Evolutionary conservation across 2,888 invertebrate genomes (phyloP).

Genomic region (Euphydryas editha): DNA sequence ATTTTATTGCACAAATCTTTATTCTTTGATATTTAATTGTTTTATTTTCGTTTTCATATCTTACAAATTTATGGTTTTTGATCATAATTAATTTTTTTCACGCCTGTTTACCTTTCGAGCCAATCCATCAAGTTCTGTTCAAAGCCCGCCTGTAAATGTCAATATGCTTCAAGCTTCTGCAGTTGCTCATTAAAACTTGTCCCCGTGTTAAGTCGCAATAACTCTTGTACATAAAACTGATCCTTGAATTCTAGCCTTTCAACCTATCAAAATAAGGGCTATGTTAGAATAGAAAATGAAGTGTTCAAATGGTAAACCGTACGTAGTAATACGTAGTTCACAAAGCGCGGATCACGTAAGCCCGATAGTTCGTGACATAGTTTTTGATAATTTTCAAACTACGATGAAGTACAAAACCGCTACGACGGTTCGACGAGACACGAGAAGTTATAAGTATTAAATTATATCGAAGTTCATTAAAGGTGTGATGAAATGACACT

Average conservation of each 20-base stretch:
- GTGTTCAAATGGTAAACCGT: slow-evolving; percentile 14
- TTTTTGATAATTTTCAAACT: slow-evolving; percentile 36
- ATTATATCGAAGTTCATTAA: slow-evolving; percentile 12
- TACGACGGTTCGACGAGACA: slow-evolving; percentile 22
- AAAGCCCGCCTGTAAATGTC: slow-evolving; percentile 26
- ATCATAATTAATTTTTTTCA: slow-evolving; percentile 20
- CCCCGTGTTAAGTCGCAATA: slow-evolving; percentile 40
- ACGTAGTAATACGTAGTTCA: slow-evolving; percentile 20
- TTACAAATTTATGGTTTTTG: not conserved
- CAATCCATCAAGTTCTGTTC: slow-evolving; percentile 32
- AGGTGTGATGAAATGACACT: not conserved
- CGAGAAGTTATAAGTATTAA: slow-evolving; percentile 20
- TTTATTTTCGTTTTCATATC: not conserved
- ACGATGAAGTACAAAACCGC: slow-evolving; percentile 31
- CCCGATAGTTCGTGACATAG: slow-evolving; percentile 36
- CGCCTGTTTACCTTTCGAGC: slow-evolving; percentile 24
- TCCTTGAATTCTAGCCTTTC: slow-evolving; percentile 13
- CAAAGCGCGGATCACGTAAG: slow-evolving; percentile 31
- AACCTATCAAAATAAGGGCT: not conserved
- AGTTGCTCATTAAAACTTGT: slow-evolving; percentile 48
- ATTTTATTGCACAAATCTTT: too few species aligned
- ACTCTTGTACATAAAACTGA: slow-evolving; percentile 23
- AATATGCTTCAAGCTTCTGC: slow-evolving; percentile 33
- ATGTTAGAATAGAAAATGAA: not conserved
- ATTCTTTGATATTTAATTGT: too few species aligned